phyloP scores from a whole-genome alignment of 2,888 invertebrate genomes.

The Drosophila mimica region DNA sequence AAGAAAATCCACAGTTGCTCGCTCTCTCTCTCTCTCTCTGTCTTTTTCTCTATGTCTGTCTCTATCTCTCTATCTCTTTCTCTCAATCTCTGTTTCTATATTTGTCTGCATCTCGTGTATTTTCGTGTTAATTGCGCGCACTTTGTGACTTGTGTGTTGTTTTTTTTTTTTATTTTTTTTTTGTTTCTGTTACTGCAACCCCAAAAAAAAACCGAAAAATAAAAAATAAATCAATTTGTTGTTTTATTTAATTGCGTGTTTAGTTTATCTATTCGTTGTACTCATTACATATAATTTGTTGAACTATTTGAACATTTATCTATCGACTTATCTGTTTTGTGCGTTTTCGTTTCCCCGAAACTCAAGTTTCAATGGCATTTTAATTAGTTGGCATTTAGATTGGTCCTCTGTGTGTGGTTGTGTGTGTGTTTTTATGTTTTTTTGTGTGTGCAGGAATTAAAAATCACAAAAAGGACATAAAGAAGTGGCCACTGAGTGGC shows the following conservation, averaged over 20 bases:
- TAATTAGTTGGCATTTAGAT: conserved; percentile 28
- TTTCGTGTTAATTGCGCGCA: conserved; percentile 60
- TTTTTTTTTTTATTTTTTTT: conserved; percentile 14
- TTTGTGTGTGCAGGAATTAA: conserved; percentile 6
- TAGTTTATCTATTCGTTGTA: conserved; percentile 49
- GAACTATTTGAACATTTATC: conserved; percentile 41
- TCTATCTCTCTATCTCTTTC: conserved; percentile 17
- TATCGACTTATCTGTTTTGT: conserved; percentile 54
- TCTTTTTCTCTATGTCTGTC: conserved; percentile 26
- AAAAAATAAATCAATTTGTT: conserved; percentile 21
- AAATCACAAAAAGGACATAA: neutral
- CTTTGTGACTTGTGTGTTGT: conserved; percentile 49
- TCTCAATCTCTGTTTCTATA: conserved; percentile 21
- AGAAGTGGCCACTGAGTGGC: conserved; percentile 21
- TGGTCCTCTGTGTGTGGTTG: conserved; percentile 2
- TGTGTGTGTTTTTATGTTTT: conserved; percentile 36
- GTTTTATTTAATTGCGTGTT: conserved; percentile 61
- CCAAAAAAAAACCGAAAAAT: conserved; percentile 3
- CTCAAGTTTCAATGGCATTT: conserved; percentile 16
- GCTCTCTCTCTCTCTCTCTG: conserved; percentile 6
- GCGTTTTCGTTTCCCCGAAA: conserved; percentile 19
- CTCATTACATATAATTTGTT: conserved; percentile 34
- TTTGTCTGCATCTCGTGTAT: conserved; percentile 42
- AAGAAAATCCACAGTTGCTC: conserved; percentile 52
- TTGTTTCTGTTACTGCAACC: conserved; percentile 46